Base-by-base conservation (phyloP, 2,113 vertebrate genomes). In the Axis porcinus region DNA sequence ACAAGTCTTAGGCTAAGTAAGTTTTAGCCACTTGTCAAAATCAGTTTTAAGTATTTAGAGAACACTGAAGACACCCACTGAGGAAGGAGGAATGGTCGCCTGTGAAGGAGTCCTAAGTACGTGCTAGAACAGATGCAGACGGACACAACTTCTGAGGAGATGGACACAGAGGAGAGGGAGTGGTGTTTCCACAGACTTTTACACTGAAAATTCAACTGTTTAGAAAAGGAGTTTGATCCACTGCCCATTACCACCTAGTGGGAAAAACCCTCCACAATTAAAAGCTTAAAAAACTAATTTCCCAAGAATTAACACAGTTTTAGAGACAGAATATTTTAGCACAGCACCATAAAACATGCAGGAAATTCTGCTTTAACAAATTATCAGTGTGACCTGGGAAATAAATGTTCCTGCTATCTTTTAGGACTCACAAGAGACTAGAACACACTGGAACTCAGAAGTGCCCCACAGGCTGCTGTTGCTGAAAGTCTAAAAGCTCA, bases 311-410 rank as follows among this genome's bases (percentile, higher is more conserved):
- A 79, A 96, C 78, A 86, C 82, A 90, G 28, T 94, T 97, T 95
- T 78, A 92, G 91, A 95, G 83, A 84, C n/a, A 93, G 87, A 94
- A 28, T 30, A 92, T 94, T 86, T 89, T 89, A 95, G 40, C 94
- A 96, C 96, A 98, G 98, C 98, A 98, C 98, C 97, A 86, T 92
- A 92, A 93, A 90, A 60, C 95, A 98, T 19, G 87, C 62, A 97
- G 78, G 64, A 96, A 95, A 91, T 67, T 97, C 92, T 83, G 52
- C 94, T 93, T 88, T 89, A 86, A 86, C 43, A 82, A 74, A 86
- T 13, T 8, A 76, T 28, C 89, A 91, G 79, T 91, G 88, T 67
- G 60, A 67, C 50, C 50, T 47, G 16, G 88, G 82, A 96, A 78
- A 76, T 8, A 96, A 70, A 76, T 10, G 16, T 21, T 94, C 85